phyloP scores from a whole-genome alignment of 2,888 invertebrate species.

The Arge pagana region DNA sequence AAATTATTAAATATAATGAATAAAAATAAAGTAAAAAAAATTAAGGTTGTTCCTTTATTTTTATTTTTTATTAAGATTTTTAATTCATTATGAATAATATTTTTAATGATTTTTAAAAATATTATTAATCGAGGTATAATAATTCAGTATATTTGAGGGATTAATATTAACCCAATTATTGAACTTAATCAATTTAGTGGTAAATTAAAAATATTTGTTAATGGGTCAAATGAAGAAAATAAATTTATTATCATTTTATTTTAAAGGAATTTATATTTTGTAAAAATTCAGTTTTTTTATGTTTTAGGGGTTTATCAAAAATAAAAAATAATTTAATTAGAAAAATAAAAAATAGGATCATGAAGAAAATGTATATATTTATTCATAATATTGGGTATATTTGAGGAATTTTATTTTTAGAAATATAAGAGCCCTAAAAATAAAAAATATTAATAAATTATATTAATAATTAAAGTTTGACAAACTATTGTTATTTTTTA shows the following conservation, averaged over 20 bases:
- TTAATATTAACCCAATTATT: constrained; percentile 60
- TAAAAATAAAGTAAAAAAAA: constrained; percentile 65
- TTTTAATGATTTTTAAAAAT: constrained; percentile 60
- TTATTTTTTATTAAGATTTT: constrained; percentile 61
- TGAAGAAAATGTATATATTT: constrained; percentile 55
- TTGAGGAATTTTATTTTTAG: no score
- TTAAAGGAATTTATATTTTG: constrained; percentile 38
- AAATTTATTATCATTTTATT: constrained; percentile 70
- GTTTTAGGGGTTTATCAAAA: constrained; percentile 60
- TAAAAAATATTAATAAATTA: constrained; percentile 65
- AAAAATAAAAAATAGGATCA: constrained; percentile 55
- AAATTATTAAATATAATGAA: constrained; percentile 72
- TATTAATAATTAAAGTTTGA: constrained; percentile 69
- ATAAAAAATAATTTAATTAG: constrained; percentile 60
- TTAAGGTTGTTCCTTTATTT: constrained; percentile 61
- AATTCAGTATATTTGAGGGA: constrained; percentile 63
- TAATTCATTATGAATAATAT: constrained; percentile 63
- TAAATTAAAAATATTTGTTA: constrained; percentile 60
- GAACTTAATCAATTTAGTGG: constrained; percentile 68
- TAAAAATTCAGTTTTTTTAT: constrained; percentile 46
- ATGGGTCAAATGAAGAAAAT: constrained; percentile 72
- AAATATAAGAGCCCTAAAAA: no score
- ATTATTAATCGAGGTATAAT: constrained; percentile 62
- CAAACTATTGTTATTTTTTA: constrained; percentile 67
- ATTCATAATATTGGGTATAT: constrained; percentile 68